Evolutionary conservation across 2,797 vertebrate genomes (phyloP), one percentile per base, ranked within the genome.

Genomic region (Otolemur crassicaudatus): DNA sequence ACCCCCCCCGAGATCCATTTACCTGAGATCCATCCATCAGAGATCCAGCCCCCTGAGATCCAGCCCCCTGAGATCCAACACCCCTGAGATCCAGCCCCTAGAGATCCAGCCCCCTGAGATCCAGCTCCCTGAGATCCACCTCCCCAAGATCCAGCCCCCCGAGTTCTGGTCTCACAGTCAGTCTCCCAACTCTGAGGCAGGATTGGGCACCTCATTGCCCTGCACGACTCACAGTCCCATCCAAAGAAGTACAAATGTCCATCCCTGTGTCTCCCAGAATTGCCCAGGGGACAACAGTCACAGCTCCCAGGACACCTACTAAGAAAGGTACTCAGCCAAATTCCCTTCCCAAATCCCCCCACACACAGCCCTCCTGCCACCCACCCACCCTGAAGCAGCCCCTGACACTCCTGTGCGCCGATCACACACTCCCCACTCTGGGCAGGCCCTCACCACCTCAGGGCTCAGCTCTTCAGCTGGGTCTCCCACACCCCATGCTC

Each of bases 391-490:
- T 56, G 31, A 1, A 1, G 56, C 1, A n/a, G 31, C 25, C 29
- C 29, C 67, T 2, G 0, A n/a, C 0, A 19, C 2, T 58, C 49
- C 46, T 61, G 19, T n/a, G 20, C 3, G 0, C 7, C n/a, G 7
- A 80, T 37, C 77, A 58, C n/a, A 0, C 16, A n/a, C 53, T 37
- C n/a, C 77, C 14, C 25, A 12, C n/a, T 27, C 13, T 27, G 3
- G 8, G 34, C 13, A 4, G 7, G 10, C 46, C 7, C 87, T 56
- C n/a, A 53, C 61, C 29, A 46, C 61, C n/a, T 7, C 9, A 0
- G 17, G 75, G 19, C 13, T 27, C 3, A 14, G 7, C 46, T 23
- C 75, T 11, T 22, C 1, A 2, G 31, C 46, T 83, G 27, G 16
- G 19, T 23, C 49, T 58, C 10, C 67, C 49, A 9, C 1, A 2